Evolutionary conservation across 2,113 vertebrate species (phyloP), one percentile per base, ranked within the genome.

Genomic region (Benitochromis conjunctus): DNA sequence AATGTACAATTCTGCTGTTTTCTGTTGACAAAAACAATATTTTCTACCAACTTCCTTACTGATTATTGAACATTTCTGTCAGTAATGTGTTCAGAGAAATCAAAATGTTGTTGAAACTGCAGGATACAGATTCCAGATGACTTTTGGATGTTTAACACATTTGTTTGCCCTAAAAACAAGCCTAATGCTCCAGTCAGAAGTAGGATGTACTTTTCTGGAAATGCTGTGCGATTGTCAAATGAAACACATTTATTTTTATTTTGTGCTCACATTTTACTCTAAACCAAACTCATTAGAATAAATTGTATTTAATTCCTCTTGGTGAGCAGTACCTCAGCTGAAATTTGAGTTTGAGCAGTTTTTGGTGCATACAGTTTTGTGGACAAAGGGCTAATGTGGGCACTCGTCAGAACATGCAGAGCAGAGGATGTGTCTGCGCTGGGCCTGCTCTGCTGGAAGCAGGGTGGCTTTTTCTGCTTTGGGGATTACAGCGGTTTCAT

Each of bases 401-500:
- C 12, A 18, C 43, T 76, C 46, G 19, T 54, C 51, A 9, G 48
- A 21, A 11, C 71, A 51, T 55, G 76, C 74, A 19, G 60, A 71
- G 62, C 80, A n/a, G 62, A 51, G 48, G 41, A 71, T 71, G 26
- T 3, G n/a, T 41, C 62, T 43, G 36, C 14, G 62, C 36, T 3
- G 2, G 36, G 34, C 24, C 24, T 71, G 62, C 18, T 66, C 13
- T 54, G 60, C 29, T 83, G 74, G 84, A 57, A 34, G 58, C 41
- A 24, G 43, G n/a, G 57, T 56, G 54, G 6, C 62, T 57, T 81
- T 83, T 51, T 24, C 76, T 58, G 62, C 21, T 56, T 2, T 18
- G 51, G 10, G 57, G 41, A 69, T 87, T 62, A 79, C 53, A 29
- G 7, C 16, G 56, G 77, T 57, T 64, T 84, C 64, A 77, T 77